Evolutionary conservation across 2,797 vertebrate species (phyloP).

Genomic region (Myiotriccus ornatus): DNA sequence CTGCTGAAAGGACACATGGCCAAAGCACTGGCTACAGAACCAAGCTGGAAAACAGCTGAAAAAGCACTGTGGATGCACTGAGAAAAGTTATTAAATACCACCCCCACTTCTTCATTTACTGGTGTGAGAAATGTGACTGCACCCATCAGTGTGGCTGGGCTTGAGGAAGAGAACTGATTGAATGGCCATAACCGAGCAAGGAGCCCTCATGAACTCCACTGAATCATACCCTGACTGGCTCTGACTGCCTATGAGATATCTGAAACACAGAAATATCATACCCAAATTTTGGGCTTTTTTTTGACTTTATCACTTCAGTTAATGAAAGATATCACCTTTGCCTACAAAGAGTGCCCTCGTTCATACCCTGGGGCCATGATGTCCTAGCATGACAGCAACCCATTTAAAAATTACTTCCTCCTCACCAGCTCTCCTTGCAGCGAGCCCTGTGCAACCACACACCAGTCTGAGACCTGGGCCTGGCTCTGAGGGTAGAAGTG

Average conservation of each 20-base stretch:
- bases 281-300: fast-evolving
- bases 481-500: neutral
- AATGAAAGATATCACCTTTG: neutral
- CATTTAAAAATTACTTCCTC: neutral
- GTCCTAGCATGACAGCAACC: neutral
- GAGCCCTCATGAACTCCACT: neutral
- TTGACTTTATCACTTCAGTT: neutral
- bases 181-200: neutral
- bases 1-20: fast-evolving
- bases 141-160: neutral
- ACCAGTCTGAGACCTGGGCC: neutral
- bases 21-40: neutral
- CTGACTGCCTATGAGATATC: neutral
- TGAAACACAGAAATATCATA: neutral
- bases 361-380: neutral
- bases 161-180: fast-evolving
- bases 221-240: neutral
- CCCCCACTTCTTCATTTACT: neutral
- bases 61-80: neutral
- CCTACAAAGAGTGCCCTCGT: fast-evolving
- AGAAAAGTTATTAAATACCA: neutral
- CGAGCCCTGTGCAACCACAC: neutral
- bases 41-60: neutral
- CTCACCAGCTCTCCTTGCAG: neutral
- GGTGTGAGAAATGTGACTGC: neutral